phyloP scores from a whole-genome alignment of 2,797 vertebrate genomes.

The Artibeus lituratus region DNA sequence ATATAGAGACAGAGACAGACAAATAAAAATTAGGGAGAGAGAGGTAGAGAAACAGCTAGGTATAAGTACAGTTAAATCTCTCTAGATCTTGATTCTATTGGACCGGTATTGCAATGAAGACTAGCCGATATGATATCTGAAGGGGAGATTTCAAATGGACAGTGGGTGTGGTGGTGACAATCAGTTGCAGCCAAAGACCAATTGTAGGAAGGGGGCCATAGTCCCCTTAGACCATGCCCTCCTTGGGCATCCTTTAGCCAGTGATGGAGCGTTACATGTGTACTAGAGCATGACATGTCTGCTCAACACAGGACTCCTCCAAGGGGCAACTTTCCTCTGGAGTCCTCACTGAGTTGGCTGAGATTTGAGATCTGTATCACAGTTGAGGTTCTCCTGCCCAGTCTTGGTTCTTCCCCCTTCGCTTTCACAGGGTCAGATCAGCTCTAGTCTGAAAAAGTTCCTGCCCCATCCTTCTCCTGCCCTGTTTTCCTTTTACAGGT shows the following conservation, averaged over 20 bases:
- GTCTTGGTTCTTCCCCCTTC: background rate
- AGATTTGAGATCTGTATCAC: background rate
- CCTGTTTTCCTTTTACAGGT: background rate
- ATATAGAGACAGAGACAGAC: background rate
- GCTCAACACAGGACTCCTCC: background rate
- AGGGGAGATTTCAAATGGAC: background rate
- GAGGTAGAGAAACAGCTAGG: background rate
- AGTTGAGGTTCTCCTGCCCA: background rate
- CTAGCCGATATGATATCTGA: background rate
- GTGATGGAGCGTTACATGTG: background rate
- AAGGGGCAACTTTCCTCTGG: background rate
- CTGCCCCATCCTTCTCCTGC: background rate
- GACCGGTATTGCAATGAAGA: background rate
- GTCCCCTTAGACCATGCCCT: background rate
- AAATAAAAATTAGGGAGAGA: background rate
- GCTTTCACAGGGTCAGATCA: background rate
- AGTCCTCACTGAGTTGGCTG: background rate
- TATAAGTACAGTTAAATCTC: background rate
- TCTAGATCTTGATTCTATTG: background rate
- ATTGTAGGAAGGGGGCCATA: background rate
- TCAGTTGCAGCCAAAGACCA: background rate
- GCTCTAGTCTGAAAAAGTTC: background rate
- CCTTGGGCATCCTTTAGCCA: background rate
- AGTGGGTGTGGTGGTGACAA: background rate
- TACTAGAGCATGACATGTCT: background rate